phyloP scores from a whole-genome alignment of 2,888 invertebrate genomes.

The Rhagium mordax region DNA sequence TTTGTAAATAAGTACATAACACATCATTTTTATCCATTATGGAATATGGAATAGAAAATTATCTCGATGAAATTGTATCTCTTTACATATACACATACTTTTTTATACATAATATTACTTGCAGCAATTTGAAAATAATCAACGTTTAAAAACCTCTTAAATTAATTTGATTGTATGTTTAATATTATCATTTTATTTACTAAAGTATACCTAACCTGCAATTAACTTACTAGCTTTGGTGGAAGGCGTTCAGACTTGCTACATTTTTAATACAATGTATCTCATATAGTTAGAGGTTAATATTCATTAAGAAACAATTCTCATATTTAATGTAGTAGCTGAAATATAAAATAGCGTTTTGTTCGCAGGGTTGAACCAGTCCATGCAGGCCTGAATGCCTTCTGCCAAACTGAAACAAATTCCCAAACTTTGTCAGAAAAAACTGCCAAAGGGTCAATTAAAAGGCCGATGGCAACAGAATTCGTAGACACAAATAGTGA shows the following conservation, averaged over 20 bases:
- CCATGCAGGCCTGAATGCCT: constrained; percentile 48
- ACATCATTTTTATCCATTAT: too few relatives aligned
- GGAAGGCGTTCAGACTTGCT: constrained; percentile 8
- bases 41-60: too few relatives aligned
- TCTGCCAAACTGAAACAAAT: constrained; percentile 52
- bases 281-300: neutral
- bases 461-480: constrained; percentile 1
- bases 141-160: neutral
- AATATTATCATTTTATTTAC: neutral
- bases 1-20: too few relatives aligned
- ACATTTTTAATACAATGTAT: neutral
- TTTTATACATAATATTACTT: too few relatives aligned
- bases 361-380: constrained; percentile 32
- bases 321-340: neutral
- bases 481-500: neutral
- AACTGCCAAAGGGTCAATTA: constrained; percentile 20
- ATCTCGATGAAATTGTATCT: too few relatives aligned
- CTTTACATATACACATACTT: too few relatives aligned
- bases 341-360: constrained; percentile 29
- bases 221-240: constrained; percentile 8
- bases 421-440: constrained; percentile 11
- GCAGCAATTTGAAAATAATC: neutral
- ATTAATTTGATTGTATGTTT: neutral
- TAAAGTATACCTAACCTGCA: neutral
- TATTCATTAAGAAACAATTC: neutral